Evolutionary conservation across 2,797 vertebrate genomes (phyloP), one percentile per base, ranked within the genome.

Genomic region (Alauda arvensis): DNA sequence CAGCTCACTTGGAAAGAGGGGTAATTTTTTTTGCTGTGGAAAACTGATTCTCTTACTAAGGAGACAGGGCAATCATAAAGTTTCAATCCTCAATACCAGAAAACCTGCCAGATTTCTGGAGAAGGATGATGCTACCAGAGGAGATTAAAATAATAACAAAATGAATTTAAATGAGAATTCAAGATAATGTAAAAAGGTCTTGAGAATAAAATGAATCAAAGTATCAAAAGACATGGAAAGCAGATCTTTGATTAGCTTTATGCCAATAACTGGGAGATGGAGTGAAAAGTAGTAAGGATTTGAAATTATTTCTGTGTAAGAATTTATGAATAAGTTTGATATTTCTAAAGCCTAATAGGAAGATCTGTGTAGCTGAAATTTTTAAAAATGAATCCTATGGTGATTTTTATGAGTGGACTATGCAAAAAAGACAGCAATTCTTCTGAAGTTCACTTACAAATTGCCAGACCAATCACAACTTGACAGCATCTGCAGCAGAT

Each of bases 151-250:
- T 77, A 75, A 48, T 61, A 71, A 53, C 12, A 77, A 83, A 89
- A 79, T 39, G 8, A 34, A 65, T 82, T 68, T 61, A 89, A 87
- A 59, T 60, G 20, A 67, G 19, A 83, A 71, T 21, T 78, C 19
- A 48, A 19, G 39, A 67, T 51, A 76, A 39, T 70, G 43, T 31
- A 29, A n/a, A 77, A 77, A 57, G 11, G 8, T 49, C 24, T 76
- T 72, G 42, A 59, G 49, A 77, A 91, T 72, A 85, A 87, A 84
- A 89, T 68, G 9, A 82, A 82, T 33, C 14, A 68, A 90, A 91
- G 1, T 49, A 70, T 68, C 51, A 77, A 45, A 39, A 77, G 66
- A 56, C 1, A 3, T 4, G 18, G 26, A 66, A 21, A 74, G 4
- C 24, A 56, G 29, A 37, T 52, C 10, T 75, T 77, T 72, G 26